phyloP scores from a whole-genome alignment of 1,140 invertebrate genomes.

The Aphelenchoides besseyi region DNA sequence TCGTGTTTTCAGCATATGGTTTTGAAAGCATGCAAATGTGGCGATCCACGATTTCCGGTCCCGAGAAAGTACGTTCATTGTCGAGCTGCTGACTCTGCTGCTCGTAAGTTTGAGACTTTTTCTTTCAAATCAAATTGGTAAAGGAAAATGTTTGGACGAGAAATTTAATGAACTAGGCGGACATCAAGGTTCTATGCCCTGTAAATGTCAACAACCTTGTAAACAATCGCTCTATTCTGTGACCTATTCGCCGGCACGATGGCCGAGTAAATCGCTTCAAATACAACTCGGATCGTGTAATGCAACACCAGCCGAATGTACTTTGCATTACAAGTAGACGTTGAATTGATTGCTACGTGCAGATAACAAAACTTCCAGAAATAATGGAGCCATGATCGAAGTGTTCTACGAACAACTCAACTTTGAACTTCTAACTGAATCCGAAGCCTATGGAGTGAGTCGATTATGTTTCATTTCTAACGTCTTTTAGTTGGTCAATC shows the following conservation, averaged over 20 bases:
- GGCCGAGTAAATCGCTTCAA: conserved; percentile 53
- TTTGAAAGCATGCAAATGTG: conserved; percentile 53
- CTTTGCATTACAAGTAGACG: conserved; percentile 54
- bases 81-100: conserved; percentile 51
- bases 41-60: conserved; percentile 56
- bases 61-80: conserved; percentile 45
- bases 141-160: conserved; percentile 53
- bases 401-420: conserved; percentile 60
- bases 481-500: conserved; percentile 50
- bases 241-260: conserved; percentile 56
- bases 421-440: conserved; percentile 58
- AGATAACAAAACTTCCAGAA: conserved; percentile 38
- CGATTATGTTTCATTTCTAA: conserved; percentile 21
- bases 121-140: conserved; percentile 26
- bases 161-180: conserved; percentile 47
- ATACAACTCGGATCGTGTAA: conserved; percentile 54
- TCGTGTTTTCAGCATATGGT: conserved; percentile 59
- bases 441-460: conserved; percentile 52
- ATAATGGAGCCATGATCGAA: conserved; percentile 60
- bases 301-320: conserved; percentile 49
- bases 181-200: conserved; percentile 39
- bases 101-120: conserved; percentile 33
- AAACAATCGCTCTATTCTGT: conserved; percentile 56
- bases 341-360: neutral
- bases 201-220: conserved; percentile 55